Percentiles rank a stretch among this genome's conserved stretches.
Conservation (phyloP, 2,888 invertebrate genomes). For the Hemaris fuciformis region DNA sequence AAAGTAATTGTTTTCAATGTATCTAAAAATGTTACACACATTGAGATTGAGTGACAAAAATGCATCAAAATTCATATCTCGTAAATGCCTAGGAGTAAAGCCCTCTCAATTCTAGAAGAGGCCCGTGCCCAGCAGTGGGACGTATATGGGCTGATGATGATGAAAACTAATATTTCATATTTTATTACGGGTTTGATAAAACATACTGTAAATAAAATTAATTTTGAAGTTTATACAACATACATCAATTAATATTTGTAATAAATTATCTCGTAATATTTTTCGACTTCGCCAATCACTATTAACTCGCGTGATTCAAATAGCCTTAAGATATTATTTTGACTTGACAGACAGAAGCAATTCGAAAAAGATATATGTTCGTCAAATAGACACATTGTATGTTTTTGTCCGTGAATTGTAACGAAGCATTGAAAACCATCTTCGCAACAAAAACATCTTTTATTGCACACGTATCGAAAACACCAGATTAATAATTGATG, state of each 20-base stretch:
- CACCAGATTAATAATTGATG: neutral
- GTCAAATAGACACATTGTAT: neutral
- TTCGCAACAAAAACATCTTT: neutral
- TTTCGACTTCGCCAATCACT: neutral
- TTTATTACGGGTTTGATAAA: too few relatives aligned
- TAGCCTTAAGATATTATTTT: constrained; percentile 4
- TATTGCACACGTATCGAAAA: neutral
- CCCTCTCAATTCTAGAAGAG: too few relatives aligned
- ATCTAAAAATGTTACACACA: too few relatives aligned
- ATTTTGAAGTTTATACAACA: too few relatives aligned
- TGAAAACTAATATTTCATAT: too few relatives aligned
- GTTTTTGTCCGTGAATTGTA: neutral
- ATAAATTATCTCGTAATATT: neutral
- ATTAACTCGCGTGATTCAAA: neutral
- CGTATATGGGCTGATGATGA: too few relatives aligned
- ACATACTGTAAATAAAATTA: too few relatives aligned
- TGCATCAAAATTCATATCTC: too few relatives aligned
- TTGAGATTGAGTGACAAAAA: too few relatives aligned
- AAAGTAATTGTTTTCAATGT: too few relatives aligned
- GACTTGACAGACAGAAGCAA: constrained; percentile 7
- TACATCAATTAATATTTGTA: neutral
- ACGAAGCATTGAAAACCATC: neutral
- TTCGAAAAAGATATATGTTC: neutral
- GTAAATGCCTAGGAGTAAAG: too few relatives aligned
- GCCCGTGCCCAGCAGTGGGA: too few relatives aligned